A percentile compares a stretch with the other conserved stretches of the same genome.
Conservation (phyloP, 1,140 invertebrate genomes). For the Heliconius himera region DNA sequence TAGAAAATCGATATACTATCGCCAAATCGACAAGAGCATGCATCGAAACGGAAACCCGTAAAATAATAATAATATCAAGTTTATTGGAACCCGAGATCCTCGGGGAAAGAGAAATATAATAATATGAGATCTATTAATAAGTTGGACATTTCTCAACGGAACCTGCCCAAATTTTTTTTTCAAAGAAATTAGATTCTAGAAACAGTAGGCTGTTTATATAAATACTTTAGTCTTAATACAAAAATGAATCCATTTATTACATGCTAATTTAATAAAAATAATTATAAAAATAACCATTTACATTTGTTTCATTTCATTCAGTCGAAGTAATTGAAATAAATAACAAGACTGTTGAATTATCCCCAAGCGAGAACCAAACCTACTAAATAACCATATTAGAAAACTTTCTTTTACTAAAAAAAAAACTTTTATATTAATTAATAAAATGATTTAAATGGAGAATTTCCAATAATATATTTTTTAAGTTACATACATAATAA, state of each 20-base stretch:
- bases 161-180: not conserved
- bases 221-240: not conserved
- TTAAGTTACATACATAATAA: not conserved
- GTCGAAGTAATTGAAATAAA: no score
- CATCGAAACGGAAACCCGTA: not conserved
- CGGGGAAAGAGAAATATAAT: not conserved
- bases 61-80: not conserved
- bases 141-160: not conserved
- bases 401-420: no score
- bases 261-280: not conserved
- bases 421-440: no score
- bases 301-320: not conserved
- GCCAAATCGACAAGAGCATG: not conserved
- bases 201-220: not conserved
- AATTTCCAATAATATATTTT: no score
- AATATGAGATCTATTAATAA: slow-evolving; percentile 9
- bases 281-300: not conserved
- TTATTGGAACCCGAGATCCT: no score
- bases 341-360: no score
- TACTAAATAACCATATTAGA: no score
- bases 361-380: no score
- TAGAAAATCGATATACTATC: not conserved
- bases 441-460: no score
- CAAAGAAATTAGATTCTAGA: not conserved
- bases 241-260: not conserved